A percentile compares a stretch with the other conserved stretches of the same genome.
These are phyloP conservation scores for Dinomys branickii DNA, from an alignment of 2,113 vertebrate species.

Conservation along the genomic window DNA sequence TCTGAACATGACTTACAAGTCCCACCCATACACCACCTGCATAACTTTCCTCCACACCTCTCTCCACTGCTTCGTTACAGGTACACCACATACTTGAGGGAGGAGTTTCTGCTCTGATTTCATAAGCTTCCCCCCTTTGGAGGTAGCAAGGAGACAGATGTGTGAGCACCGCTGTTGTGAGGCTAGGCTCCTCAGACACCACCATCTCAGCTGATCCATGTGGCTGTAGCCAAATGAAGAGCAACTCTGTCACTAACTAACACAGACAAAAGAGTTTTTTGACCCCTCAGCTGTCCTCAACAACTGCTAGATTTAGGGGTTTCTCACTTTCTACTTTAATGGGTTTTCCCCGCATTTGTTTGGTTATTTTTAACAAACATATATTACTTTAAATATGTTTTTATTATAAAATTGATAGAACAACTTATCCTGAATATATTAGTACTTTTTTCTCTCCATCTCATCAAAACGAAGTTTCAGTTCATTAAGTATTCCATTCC, in stretches of 20 bases:
- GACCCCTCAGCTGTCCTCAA: not conserved
- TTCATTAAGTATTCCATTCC: not conserved
- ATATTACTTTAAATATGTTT: not conserved
- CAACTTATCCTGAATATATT: not conserved
- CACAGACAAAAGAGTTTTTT: not conserved
- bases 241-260: not conserved
- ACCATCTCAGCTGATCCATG: not conserved
- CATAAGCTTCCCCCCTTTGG: not conserved
- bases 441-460: not conserved
- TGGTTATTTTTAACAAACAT: not conserved
- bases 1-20: not conserved
- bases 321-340: not conserved
- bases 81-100: not conserved
- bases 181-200: not conserved
- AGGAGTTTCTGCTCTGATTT: not conserved
- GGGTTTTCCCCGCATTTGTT: not conserved
- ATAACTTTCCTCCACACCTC: not conserved
- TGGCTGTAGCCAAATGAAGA: not conserved
- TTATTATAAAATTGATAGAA: not conserved
- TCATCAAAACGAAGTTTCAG: not conserved
- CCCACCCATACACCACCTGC: too few species aligned
- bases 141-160: not conserved
- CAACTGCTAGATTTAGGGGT: not conserved
- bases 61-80: not conserved
- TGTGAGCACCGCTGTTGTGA: not conserved